Conservation (phyloP, 2,888 invertebrate genomes). For the Caenorhabditis uteleia region DNA sequence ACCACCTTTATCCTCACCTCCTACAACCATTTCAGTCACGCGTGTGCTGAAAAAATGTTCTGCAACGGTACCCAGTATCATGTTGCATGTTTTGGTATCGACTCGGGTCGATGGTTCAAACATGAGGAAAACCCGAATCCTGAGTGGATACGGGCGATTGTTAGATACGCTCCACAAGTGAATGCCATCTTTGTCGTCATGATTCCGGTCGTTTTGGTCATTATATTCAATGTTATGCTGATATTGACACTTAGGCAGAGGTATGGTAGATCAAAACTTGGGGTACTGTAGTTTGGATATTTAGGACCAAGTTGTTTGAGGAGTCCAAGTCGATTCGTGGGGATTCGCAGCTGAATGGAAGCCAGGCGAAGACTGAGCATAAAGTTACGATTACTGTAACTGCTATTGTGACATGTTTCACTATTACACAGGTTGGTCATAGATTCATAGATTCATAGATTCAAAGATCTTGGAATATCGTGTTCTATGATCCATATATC, state of each 20-base stretch:
- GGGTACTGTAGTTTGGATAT: conserved; percentile 6
- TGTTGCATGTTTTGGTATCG: conserved; percentile 50
- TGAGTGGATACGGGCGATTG: conserved; percentile 35
- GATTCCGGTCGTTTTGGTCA: conserved; percentile 59
- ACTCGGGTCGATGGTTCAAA: conserved; percentile 60
- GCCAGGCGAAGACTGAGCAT: conserved; percentile 59
- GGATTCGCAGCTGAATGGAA: conserved; percentile 39
- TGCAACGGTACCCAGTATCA: conserved; percentile 64
- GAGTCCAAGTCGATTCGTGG: conserved; percentile 35
- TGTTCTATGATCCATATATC: no score
- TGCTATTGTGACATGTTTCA: conserved; percentile 64
- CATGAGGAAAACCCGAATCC: conserved; percentile 55
- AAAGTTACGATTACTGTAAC: conserved; percentile 64
- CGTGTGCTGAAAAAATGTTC: conserved; percentile 55
- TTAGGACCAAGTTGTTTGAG: conserved; percentile 50
- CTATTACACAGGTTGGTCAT: conserved; percentile 64
- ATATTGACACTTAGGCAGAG: conserved; percentile 60
- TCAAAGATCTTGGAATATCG: no score
- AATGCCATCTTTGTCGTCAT: conserved; percentile 61
- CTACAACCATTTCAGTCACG: conserved; percentile 59
- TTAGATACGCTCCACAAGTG: conserved; percentile 47
- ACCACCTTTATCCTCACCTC: conserved; percentile 60
- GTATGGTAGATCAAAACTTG: conserved; percentile 23
- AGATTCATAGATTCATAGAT: no score
- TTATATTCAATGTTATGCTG: conserved; percentile 60